Evolutionary conservation across 2,888 invertebrate genomes (phyloP), one percentile per base, ranked within the genome.

Genomic region (Phyllotreta striolata): DNA sequence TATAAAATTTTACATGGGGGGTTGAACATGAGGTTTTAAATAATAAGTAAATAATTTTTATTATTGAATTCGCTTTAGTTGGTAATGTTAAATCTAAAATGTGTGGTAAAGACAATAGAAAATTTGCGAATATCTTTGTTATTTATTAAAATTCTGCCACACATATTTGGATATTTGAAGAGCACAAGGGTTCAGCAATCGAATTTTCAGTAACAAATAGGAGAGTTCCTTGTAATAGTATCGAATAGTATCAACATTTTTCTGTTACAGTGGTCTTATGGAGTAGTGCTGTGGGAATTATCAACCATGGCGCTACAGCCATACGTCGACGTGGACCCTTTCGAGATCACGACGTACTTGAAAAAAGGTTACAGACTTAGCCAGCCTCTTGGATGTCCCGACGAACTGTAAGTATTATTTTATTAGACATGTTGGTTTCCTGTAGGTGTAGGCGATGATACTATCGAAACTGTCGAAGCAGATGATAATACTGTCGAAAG

Each of bases 251-350:
- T 24, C 24, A 41, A 41, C n/a, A 5, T 54, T 51, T 49, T 38
- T 52, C 51, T 59, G 12, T 76, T 79, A 60, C 78, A 94, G 91
- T 97, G 97, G 97, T 91, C 95, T 3, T 92, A 95, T 82, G 97
- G 96, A n/a, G 92, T 97, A 55, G 87, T 94, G 7, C 84, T 97
- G 68, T 97, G 97, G 97, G 97, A 97, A 82, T 82, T 97, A 77
- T 89, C 93, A 70, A 96, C 96, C 3, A 83, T 95, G 73, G 96
- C 93, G 1, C 92, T 94, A 69, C 89, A 95, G 76, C 98, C 97
- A 0, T 91, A 95, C 77, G 88, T 90, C 9, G 96, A 97, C 78
- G 88, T 98, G 41, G 95, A 96, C 81, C 93, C 96, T 8, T 93
- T 93, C 74, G 96, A 98, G 79, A 93, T 97, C 83, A 90, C 90